Percentiles rank a stretch among this genome's conserved stretches.
These are phyloP conservation scores for Apogon hyalosoma DNA, from an alignment of 2,797 vertebrate genomes.

Conservation along the genomic window DNA sequence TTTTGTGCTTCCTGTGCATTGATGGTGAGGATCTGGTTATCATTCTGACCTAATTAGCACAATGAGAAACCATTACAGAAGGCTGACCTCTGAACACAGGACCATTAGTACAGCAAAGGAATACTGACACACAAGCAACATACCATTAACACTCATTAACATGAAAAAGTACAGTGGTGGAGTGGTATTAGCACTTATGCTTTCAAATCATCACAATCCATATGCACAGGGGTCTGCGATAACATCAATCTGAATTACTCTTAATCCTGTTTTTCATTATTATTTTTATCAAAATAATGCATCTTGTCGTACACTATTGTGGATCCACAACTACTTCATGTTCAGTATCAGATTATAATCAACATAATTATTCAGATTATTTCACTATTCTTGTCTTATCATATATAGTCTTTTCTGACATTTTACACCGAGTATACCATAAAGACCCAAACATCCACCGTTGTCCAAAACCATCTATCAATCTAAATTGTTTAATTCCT, in stretches of 20 bases:
- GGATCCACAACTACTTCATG: no score
- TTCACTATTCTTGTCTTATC: neutral
- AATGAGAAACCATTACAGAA: conserved; percentile 48
- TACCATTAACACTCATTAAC: conserved; percentile 34
- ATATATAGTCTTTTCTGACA: neutral
- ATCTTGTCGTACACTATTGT: no score
- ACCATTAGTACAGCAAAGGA: conserved; percentile 46
- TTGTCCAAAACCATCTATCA: no score
- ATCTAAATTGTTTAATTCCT: no score
- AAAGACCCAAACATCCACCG: no score
- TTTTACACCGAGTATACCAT: neutral
- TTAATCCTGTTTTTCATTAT: conserved; percentile 2
- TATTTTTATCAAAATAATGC: conserved; percentile 28
- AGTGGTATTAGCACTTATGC: neutral
- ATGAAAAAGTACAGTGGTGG: neutral
- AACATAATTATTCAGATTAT: neutral
- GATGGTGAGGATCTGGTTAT: conserved; percentile 57
- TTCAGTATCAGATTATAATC: no score
- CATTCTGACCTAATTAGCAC: conserved; percentile 60
- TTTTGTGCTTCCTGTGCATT: conserved; percentile 54
- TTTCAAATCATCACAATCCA: conserved; percentile 17
- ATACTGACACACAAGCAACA: conserved; percentile 13
- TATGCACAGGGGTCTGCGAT: neutral
- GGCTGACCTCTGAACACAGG: conserved; percentile 58
- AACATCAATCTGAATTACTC: conserved; percentile 11